A percentile compares a stretch with the other conserved stretches of the same genome.
Evolutionary conservation across 2,113 vertebrate genomes (phyloP).

Genomic region (Brachypodius melanocephalos): DNA sequence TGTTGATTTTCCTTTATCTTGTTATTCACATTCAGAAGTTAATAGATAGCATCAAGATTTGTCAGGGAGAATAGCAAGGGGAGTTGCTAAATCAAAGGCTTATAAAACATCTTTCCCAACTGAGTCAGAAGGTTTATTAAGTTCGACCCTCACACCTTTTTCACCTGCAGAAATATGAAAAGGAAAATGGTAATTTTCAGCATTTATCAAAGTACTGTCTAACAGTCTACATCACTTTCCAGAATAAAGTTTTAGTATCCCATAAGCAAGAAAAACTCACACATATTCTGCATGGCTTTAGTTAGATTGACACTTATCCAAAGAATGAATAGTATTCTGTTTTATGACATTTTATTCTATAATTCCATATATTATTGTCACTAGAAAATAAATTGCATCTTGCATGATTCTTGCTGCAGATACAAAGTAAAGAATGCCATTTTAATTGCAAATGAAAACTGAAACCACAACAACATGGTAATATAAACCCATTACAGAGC

Average conservation of each 20-base stretch:
- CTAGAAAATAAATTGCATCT: not conserved
- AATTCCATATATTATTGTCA: not conserved
- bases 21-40: constrained; percentile 70
- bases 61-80: constrained; percentile 44
- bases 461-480: not conserved
- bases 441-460: not conserved
- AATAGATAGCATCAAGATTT: constrained; percentile 62
- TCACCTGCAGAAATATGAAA: constrained; percentile 77
- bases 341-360: not conserved
- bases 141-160: constrained; percentile 92
- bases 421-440: not conserved
- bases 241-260: not conserved
- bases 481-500: not conserved
- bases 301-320: not conserved
- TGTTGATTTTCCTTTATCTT: constrained; percentile 68
- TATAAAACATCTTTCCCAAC: constrained; percentile 78
- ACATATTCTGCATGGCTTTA: not conserved
- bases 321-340: not conserved
- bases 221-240: not conserved
- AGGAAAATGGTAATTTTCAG: not conserved
- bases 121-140: constrained; percentile 87
- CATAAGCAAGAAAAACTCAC: not conserved
- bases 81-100: constrained; percentile 65
- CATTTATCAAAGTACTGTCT: not conserved
- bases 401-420: not conserved